Evolutionary conservation across 2,888 invertebrate genomes (phyloP), one percentile per base, ranked within the genome.

Genomic region (Myathropa florea): DNA sequence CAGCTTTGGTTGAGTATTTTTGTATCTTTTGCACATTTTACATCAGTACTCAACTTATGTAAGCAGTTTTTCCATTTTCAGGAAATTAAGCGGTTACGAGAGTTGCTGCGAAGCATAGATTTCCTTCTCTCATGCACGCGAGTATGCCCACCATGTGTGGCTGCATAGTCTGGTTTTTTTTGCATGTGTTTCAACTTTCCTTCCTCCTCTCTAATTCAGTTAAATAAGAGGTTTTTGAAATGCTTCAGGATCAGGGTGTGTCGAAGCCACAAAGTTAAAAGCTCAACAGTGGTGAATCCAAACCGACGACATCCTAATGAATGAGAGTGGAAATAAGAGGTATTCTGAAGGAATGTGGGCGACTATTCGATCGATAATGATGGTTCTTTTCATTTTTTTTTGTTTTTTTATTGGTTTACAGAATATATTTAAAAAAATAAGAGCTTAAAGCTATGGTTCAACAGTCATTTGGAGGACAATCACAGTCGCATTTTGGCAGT

Each of bases 31-130:
- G 64, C 10, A 28, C 9, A 24, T 39, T 76, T 75, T 73, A 53
- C 70, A 70, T 57, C 23, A 36, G 73, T 39, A 67, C 46, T 18
- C 46, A n/a, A 64, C 73, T 83, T 83, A 72, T 71, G 71, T 60
- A 86, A 86, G 86, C 86, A 79, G 79, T 83, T 86, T 85, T 86
- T 83, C 78, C 79, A 86, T 86, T 86, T 86, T 79, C 86, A 82
- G 85, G 85, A 85, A 82, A 85, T 81, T 82, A 85, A 85, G 85
- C 82, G 85, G 85, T 85, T 82, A 28, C 64, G 33, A 80, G 75
- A 81, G 75, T 75, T 76, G 76, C 80, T 68, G 53, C 18, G 46
- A 70, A 67, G 46, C 24, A 14, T 12, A 12, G 57, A 26, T 9
- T 26, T 57, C 24, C 57, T 24, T 24, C 24, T 57, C 12, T 24